These are phyloP conservation scores for Corythornis vintsioides DNA, from an alignment of 2,113 vertebrate species.

Conservation along the genomic window DNA sequence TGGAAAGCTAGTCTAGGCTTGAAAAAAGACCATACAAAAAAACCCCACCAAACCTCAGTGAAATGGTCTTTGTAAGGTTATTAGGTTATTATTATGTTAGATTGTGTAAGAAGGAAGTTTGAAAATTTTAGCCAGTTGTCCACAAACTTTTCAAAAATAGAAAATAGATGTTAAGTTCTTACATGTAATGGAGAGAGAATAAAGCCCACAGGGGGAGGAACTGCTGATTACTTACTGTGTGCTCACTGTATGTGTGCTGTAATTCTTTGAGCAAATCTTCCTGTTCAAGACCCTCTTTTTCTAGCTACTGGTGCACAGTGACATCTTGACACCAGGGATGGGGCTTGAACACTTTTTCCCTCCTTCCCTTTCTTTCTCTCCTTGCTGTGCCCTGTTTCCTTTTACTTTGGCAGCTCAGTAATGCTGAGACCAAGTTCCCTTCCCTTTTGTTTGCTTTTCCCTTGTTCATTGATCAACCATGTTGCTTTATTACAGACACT, in stretches of 20 bases:
- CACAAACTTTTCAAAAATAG: not conserved
- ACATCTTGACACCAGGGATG: not conserved
- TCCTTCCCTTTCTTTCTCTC: not conserved
- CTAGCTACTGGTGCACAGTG: not conserved
- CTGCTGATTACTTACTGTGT: not conserved
- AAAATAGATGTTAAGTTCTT: not conserved
- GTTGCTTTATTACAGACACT: constrained; percentile 32
- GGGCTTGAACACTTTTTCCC: not conserved
- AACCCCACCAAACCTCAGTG: not conserved
- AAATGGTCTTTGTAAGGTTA: not conserved
- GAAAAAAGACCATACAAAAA: not conserved
- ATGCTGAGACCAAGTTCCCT: constrained; percentile 10
- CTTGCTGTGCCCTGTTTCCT: not conserved
- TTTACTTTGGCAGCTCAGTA: not conserved
- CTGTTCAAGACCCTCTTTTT: not conserved
- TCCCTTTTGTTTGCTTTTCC: constrained; percentile 45
- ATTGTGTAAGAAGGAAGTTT: not conserved
- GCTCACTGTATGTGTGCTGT: not conserved
- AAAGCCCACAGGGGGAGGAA: not conserved
- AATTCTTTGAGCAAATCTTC: not conserved
- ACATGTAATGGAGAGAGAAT: not conserved
- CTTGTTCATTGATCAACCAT: constrained; percentile 24
- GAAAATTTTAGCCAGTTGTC: not conserved
- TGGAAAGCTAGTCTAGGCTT: not conserved
- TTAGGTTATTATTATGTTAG: not conserved